A percentile compares a stretch with the other conserved stretches of the same genome.
phyloP scores from a whole-genome alignment of 1,140 invertebrate species.

The Amyelois transitella region DNA sequence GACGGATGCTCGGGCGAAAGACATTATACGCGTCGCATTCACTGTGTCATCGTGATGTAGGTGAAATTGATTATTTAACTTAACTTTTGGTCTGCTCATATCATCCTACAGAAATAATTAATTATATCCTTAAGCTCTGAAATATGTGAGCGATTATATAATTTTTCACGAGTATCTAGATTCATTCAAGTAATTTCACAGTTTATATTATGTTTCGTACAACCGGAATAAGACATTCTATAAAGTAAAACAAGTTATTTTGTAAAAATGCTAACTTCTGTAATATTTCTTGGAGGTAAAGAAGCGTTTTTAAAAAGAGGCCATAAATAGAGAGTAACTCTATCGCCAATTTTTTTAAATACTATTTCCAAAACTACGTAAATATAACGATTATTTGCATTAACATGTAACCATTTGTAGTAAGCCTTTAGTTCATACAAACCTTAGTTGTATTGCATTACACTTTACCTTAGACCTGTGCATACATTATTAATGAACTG shows the following conservation, averaged over 20 bases:
- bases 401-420: background rate
- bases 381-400: background rate
- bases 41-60: background rate
- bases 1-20: conserved; percentile 7
- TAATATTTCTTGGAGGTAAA: no score
- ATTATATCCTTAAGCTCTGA: background rate
- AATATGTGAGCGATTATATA: no score
- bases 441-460: background rate
- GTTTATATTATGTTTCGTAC: no score
- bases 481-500: background rate
- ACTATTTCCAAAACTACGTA: background rate
- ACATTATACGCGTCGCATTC: background rate
- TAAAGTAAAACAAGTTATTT: no score
- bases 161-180: no score
- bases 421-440: background rate
- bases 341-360: no score
- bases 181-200: no score
- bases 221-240: no score
- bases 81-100: background rate
- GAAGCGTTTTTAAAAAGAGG: no score
- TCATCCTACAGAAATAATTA: background rate
- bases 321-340: no score
- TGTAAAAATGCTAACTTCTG: no score
- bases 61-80: conserved; percentile 16
- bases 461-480: background rate